phyloP scores from a whole-genome alignment of 2,113 vertebrate genomes.

The Leptobrachium ailaonicum region DNA sequence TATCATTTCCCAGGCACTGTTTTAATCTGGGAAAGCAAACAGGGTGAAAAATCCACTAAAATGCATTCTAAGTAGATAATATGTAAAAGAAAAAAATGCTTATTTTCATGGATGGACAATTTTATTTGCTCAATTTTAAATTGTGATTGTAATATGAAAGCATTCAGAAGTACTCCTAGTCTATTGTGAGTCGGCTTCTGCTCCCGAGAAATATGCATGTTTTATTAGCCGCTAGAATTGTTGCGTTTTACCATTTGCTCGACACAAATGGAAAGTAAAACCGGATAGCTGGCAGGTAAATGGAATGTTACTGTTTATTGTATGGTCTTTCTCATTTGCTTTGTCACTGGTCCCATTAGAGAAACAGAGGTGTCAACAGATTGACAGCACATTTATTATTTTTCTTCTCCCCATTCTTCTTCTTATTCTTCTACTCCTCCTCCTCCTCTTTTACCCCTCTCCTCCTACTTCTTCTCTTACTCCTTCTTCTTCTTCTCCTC shows the following conservation, averaged over 20 bases:
- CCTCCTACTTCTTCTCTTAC: too few species aligned
- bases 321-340: background rate
- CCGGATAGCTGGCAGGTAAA: background rate
- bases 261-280: background rate
- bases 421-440: too few species aligned
- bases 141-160: slow-evolving; percentile 1
- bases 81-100: slow-evolving; percentile 6
- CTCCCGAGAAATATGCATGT: background rate
- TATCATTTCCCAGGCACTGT: slow-evolving; percentile 10
- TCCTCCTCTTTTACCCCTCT: too few species aligned
- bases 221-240: background rate
- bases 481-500: too few species aligned
- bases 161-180: background rate
- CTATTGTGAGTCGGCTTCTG: background rate
- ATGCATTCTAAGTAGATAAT: slow-evolving; percentile 20
- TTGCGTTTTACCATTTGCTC: background rate
- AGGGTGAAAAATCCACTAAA: slow-evolving; percentile 24
- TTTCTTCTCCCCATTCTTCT: too few species aligned
- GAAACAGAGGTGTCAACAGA: too few species aligned
- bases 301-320: background rate
- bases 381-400: too few species aligned
- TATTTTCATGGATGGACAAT: slow-evolving; percentile 28
- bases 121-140: slow-evolving; percentile 31
- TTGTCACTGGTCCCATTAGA: too few species aligned
- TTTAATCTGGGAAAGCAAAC: slow-evolving; percentile 31